Evolutionary conservation across 1,140 invertebrate species (phyloP), one percentile per base, ranked within the genome.

Genomic region (Pogonomyrmex barbatus): DNA sequence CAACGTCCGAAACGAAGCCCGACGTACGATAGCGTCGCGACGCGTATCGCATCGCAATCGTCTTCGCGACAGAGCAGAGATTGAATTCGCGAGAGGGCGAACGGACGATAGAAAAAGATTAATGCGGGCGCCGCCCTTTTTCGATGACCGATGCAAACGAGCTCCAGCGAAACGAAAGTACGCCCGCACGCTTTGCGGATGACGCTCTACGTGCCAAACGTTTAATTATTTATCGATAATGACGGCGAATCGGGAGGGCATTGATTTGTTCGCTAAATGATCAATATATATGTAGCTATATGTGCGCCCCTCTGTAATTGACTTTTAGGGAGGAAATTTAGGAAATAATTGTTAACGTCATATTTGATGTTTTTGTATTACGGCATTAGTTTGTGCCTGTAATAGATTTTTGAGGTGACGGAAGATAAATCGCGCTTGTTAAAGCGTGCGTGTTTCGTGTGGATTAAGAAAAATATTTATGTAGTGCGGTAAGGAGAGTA

Each of bases 171-270:
- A 24, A 54, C 54, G 67, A 60, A 45, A 47, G 70, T n/a, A 73
- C 52, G 70, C n/a, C 33, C 39, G 70, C 54, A 42, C 3, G 17
- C 33, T 50, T 45, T n/a, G 47, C 60, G 62, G 60, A 6, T 14
- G 39, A 47, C 42, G 4, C 12, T 68, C 5, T 3, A 24, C 36
- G 36, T 45, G 63, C 17, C 67, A 62, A 60, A 24, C 17, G 54
- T 83, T 83, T 83, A 83, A 83, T 83, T 83, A 75, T 83, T 83
- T 75, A 83, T n/a, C 68, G 67, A 83, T 75, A 83, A 83, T 75
- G 68, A 82, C 52, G 39, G 39, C 24, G 39, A 70, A 70, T 79
- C 17, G 39, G n/a, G 52, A 82, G 68, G 33, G 39, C 54, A 45
- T 60, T 30, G 52, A 62, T 83, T 58, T 73, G 24, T 12, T 58